Evolutionary conservation across 2,797 vertebrate genomes (phyloP).

Genomic region (Parauchenoglanis punctatus): DNA sequence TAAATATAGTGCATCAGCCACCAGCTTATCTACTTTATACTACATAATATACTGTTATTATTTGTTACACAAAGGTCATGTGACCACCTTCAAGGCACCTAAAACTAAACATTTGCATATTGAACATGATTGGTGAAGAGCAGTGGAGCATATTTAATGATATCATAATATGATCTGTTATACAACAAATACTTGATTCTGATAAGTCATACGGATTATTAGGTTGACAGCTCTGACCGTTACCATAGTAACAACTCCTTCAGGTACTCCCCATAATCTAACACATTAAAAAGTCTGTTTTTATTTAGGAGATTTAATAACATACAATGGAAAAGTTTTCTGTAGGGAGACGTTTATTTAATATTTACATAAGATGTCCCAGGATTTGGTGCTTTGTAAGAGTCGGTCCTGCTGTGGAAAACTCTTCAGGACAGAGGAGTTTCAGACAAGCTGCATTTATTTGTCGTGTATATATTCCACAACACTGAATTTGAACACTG

Average conservation of each 20-base stretch:
- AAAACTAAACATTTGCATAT: neutral
- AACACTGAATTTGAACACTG: neutral
- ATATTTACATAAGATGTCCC: neutral
- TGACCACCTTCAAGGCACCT: neutral
- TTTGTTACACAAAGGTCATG: neutral
- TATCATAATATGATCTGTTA: neutral
- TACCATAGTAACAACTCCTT: neutral
- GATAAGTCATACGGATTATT: neutral
- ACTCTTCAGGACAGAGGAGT: neutral
- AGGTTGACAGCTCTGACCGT: neutral
- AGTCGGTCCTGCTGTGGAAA: neutral
- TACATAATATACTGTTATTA: neutral
- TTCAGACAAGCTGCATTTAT: neutral
- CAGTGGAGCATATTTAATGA: neutral
- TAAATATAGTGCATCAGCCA: neutral
- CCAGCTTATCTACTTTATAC: neutral
- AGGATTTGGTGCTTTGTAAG: neutral
- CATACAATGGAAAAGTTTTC: neutral
- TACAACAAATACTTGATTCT: neutral
- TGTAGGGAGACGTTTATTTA: neutral
- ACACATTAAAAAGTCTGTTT: neutral
- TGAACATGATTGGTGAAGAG: neutral
- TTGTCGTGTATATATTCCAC: neutral
- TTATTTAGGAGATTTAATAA: too few species aligned
- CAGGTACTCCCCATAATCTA: neutral